These are phyloP conservation scores for Heteropelma amictum DNA, from an alignment of 2,888 invertebrate genomes.

Conservation along the genomic window DNA sequence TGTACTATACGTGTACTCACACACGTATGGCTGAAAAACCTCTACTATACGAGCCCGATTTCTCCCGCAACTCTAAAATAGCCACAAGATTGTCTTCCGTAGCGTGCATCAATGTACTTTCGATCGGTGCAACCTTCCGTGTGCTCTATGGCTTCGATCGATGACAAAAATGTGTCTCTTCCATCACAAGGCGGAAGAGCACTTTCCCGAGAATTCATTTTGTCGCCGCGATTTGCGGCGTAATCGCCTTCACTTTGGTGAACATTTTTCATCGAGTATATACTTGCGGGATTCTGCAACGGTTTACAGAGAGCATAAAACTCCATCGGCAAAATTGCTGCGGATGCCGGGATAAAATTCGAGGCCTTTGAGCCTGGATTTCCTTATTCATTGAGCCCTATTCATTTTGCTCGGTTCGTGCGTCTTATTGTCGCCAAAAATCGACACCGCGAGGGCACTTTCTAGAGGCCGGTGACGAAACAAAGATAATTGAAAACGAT, in stretches of 20 bases:
- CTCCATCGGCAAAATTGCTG: too few relatives aligned
- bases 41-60: slow-evolving; percentile 18
- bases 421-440: too few relatives aligned
- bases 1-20: too few relatives aligned
- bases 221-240: slow-evolving; percentile 5
- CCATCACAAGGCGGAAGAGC: neutral
- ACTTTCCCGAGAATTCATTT: slow-evolving; percentile 6
- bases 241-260: slow-evolving; percentile 4
- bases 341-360: too few relatives aligned
- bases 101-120: slow-evolving; percentile 28
- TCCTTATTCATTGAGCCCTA: too few relatives aligned
- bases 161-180: slow-evolving; percentile 16
- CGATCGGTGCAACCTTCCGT: slow-evolving; percentile 31
- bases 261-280: neutral
- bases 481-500: too few relatives aligned
- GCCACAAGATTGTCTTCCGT: neutral
- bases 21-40: neutral
- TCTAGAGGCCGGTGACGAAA: too few relatives aligned
- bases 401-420: too few relatives aligned
- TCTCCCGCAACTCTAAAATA: slow-evolving; percentile 15
- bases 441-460: too few relatives aligned
- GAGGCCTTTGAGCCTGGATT: too few relatives aligned
- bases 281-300: neutral
- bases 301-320: neutral
- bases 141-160: neutral